phyloP scores from a whole-genome alignment of 2,888 invertebrate genomes.

The Philonicus albiceps region DNA sequence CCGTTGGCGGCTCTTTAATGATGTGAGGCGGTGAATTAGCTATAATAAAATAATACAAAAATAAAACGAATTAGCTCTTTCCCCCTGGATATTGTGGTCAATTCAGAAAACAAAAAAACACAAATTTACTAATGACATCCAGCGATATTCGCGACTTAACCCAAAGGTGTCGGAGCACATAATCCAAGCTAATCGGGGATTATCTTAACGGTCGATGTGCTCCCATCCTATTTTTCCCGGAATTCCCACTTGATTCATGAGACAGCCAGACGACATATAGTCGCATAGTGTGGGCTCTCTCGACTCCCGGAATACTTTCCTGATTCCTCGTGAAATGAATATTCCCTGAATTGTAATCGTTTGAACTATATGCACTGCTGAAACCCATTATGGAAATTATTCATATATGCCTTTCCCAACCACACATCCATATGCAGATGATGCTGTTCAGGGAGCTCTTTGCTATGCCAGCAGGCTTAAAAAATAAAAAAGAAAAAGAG shows the following conservation, averaged over 20 bases:
- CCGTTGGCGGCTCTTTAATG: conserved; percentile 89
- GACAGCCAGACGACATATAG: not conserved
- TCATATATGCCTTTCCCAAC: not conserved
- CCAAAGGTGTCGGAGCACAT: not conserved
- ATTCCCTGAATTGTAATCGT: conserved; percentile 1
- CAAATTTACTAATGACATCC: not conserved
- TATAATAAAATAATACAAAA: conserved; percentile 58
- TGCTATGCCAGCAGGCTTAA: not conserved
- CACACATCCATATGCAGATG: not conserved
- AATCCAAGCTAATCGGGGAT: not conserved
- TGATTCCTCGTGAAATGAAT: not conserved
- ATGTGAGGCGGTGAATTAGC: conserved; percentile 91
- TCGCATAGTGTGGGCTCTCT: not conserved
- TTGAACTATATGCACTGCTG: not conserved
- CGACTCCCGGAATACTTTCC: not conserved
- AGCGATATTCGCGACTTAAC: not conserved
- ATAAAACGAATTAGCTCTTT: not conserved
- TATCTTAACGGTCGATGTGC: not conserved
- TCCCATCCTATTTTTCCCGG: not conserved
- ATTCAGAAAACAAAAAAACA: not conserved
- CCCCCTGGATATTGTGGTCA: not conserved
- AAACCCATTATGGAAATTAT: conserved; percentile 25
- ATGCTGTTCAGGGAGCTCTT: not conserved
- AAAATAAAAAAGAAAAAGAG: not conserved
- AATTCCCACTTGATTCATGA: not conserved